phyloP scores from a whole-genome alignment of 2,797 vertebrate genomes.

The Lepilemur ruficaudatus region DNA sequence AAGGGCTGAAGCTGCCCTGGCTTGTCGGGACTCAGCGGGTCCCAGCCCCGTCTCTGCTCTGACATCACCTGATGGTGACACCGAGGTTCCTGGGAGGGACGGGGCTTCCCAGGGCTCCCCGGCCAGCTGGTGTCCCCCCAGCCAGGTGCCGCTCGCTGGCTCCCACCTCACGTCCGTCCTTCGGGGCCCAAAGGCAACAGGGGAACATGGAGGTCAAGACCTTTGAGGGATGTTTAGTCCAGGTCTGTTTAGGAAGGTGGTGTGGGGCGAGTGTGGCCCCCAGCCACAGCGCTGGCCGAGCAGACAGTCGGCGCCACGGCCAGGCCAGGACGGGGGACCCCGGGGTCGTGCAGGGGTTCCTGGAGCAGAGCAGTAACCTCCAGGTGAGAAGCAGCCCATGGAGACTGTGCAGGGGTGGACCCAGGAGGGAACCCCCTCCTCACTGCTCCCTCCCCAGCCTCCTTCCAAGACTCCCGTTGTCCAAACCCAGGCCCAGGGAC shows the following conservation, averaged over 20 bases:
- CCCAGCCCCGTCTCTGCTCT: rapidly evolving
- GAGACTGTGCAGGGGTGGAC: rapidly evolving
- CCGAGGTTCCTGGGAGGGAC: rapidly evolving
- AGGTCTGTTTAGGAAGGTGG: not conserved
- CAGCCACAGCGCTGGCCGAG: too few relatives aligned
- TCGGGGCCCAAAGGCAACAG: too few relatives aligned
- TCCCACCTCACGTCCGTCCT: rapidly evolving
- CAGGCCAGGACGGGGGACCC: rapidly evolving
- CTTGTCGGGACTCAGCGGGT: rapidly evolving
- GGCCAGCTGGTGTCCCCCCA: rapidly evolving
- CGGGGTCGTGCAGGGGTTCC: rapidly evolving
- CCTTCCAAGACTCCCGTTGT: not conserved
- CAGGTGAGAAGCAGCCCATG: rapidly evolving
- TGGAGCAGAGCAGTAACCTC: rapidly evolving
- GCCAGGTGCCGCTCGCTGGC: rapidly evolving
- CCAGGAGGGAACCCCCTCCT: rapidly evolving
- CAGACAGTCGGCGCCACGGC: rapidly evolving
- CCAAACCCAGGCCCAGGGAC: not conserved
- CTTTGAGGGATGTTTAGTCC: rapidly evolving
- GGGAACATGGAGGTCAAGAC: rapidly evolving
- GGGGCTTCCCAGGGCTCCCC: rapidly evolving
- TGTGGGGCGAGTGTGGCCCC: rapidly evolving
- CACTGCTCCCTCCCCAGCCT: rapidly evolving
- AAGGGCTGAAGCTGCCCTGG: not conserved
- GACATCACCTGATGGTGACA: rapidly evolving